Percentiles rank a stretch among this genome's conserved stretches.
Conservation (phyloP, 2,888 invertebrate species). For the Andrena minutula region DNA sequence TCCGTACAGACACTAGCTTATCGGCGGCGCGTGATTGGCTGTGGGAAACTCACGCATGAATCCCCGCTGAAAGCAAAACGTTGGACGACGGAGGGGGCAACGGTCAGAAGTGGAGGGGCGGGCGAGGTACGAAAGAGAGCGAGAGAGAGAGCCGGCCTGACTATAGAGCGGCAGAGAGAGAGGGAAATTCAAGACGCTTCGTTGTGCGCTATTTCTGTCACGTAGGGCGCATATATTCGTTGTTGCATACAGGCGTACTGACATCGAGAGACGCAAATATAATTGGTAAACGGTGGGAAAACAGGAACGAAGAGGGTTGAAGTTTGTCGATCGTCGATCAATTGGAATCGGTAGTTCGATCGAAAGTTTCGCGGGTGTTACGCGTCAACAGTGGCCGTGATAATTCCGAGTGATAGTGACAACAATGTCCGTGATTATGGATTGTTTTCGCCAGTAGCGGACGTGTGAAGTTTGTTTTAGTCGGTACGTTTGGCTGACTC, state of each 20-base stretch:
- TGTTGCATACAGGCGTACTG: constrained; percentile 63
- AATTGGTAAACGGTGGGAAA: constrained; percentile 63
- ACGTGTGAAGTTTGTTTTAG: constrained; percentile 50
- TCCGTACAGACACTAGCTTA: constrained; percentile 5
- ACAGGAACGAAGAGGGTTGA: constrained; percentile 31
- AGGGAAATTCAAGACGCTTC: constrained; percentile 63
- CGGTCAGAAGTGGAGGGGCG: background rate
- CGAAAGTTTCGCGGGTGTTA: constrained; percentile 28
- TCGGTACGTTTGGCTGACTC: constrained; percentile 54
- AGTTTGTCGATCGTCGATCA: constrained; percentile 34
- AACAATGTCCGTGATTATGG: constrained; percentile 82
- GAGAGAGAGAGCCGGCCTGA: background rate
- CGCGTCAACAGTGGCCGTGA: constrained; percentile 61
- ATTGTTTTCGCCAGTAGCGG: constrained; percentile 82
- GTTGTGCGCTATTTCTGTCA: constrained; percentile 77
- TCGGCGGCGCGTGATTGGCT: constrained; percentile 37
- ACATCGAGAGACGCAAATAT: constrained; percentile 65
- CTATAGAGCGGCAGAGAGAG: constrained; percentile 28
- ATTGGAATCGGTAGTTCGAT: background rate
- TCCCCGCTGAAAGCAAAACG: constrained; percentile 8
- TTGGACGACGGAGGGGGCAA: background rate
- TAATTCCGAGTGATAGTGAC: constrained; percentile 65
- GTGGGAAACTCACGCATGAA: constrained; percentile 24
- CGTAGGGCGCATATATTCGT: constrained; percentile 63
- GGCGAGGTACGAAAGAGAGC: constrained; percentile 35